Evolutionary conservation across 2,888 invertebrate genomes (phyloP).

Genomic region (Cremastinae sp.): DNA sequence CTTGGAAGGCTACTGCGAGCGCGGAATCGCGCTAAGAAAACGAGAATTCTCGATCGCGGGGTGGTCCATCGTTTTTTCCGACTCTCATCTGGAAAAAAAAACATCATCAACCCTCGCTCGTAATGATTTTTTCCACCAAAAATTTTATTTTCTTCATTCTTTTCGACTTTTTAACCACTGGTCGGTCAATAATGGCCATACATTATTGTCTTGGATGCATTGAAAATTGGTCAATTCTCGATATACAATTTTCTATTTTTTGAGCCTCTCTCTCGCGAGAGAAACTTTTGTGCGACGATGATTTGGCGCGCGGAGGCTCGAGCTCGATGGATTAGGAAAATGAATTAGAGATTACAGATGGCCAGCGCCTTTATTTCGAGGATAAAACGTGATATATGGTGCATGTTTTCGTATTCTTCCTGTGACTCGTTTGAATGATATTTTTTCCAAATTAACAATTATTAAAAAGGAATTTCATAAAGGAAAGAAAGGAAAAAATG

Average conservation of each 20-base stretch:
- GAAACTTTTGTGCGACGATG: conserved; percentile 23
- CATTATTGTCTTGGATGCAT: conserved; percentile 63
- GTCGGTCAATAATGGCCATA: conserved; percentile 55
- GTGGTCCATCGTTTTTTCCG: conserved; percentile 44
- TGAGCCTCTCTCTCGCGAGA: no score
- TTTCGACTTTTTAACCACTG: conserved; percentile 59
- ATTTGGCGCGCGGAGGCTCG: conserved; percentile 31
- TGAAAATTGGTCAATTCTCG: no score
- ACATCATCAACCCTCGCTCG: conserved; percentile 31
- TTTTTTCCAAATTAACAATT: no score
- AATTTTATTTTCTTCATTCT: conserved; percentile 45
- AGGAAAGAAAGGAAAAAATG: no score
- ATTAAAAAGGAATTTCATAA: no score
- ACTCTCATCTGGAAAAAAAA: conserved; percentile 37
- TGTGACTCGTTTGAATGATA: no score
- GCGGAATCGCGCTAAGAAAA: conserved; percentile 26
- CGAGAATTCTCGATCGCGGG: conserved; percentile 20
- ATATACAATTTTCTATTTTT: no score
- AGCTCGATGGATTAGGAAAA: conserved; percentile 46
- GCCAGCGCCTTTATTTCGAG: conserved; percentile 25
- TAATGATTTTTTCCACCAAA: conserved; percentile 55
- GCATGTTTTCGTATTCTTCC: no score
- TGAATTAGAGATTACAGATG: conserved; percentile 54
- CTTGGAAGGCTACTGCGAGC: conserved; percentile 32
- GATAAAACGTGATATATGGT: neutral